Evolutionary conservation across 1,140 invertebrate genomes (phyloP), one percentile per base, ranked within the genome.

Genomic region (Carcinoscorpius rotundicauda): DNA sequence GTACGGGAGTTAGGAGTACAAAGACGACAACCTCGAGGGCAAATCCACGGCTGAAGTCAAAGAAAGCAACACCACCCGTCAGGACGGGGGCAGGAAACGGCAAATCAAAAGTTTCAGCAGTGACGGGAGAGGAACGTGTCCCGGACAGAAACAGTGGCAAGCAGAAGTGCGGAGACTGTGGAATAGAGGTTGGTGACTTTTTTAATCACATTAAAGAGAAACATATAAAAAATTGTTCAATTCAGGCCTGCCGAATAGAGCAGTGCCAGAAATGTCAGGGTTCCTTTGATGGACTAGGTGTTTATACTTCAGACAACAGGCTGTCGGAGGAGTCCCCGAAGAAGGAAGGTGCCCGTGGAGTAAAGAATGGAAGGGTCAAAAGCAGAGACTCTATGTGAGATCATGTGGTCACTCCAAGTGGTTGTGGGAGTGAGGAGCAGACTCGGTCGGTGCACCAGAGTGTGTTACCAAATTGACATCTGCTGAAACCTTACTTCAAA

Each of bases 111-210:
- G 6, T 10, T 6, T 8, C 48, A 6, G 6, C 49, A 51, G 61
- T n/a, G 10, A 53, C 10, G 10, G 9, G n/a, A 11, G 11, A 5
- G 59, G 60, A 61, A 63, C 58, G 6, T 66, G 68, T 51, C 75
- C 87, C 88, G 5, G 87, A 88, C 5, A 86, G 87, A 10, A 89
- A 88, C 72, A 81, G 11, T 3, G 63, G 50, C 11, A 64, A 9
- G 11, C 51, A 64, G 55, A 52, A 62, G 52, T 71, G 70, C n/a
- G 60, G 55, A 6, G 66, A 68, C 3, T 70, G 70, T 66, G 69
- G 65, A 29, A 52, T 64, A 11, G 51, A 61, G n/a, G 61, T 58
- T 8, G 64, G 63, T 11, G 66, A 70, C 64, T 61, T 65, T 59
- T 53, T 64, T 10, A 48, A 63, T 9, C 71, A 72, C 66, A 50